Base-by-base conservation (phyloP, 2,113 vertebrate species). In the Scalopus aquaticus region DNA sequence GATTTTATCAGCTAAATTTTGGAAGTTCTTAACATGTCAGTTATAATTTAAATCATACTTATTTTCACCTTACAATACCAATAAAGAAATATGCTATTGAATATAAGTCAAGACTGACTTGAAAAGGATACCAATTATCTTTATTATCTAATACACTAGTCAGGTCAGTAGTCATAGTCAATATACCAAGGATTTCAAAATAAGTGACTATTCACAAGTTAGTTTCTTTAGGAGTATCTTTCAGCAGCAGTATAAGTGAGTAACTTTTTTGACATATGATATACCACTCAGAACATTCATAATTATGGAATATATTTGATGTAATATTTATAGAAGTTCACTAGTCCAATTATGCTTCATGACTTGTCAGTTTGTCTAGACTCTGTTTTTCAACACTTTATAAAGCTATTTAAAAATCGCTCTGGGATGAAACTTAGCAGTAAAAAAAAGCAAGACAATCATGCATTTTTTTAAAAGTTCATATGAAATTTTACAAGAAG, bases 291-390 rank as follows among this genome's bases (percentile, higher is more conserved):
- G 5, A 92, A 86, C 15, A 81, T 67, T 88, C 17, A 79, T 81
- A 89, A 94, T 80, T 77, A 89, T 26, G 17, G 54, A 90, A 86
- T 73, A 15, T 91, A 88, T n/a, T 30, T 91, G 70, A 94, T 32
- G 4, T 70, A 42, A 51, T 83, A 26, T 94, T 91, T 94, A 93
- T 69, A 60, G 28, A 86, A 89, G 51, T 46, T 89, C 85, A 78
- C 60, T 35, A 76, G 35, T 54, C 30, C 67, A 26, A 84, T 93
- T 88, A 94, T 44, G 44, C 24, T 86, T 90, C 86, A 94, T 62
- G 42, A 90, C 35, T 86, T 51, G 35, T 80, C 49, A 84, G 42
- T n/a, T 94, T 32, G 67, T 94, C 32, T 60, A 72, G 85, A 79
- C 73, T 81, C 62, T 85, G 35, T 87, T 92, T 94, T 73, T 51